A percentile compares a stretch with the other conserved stretches of the same genome.
phyloP scores from a whole-genome alignment of 2,888 invertebrate genomes.

The Cremastinae sp. region DNA sequence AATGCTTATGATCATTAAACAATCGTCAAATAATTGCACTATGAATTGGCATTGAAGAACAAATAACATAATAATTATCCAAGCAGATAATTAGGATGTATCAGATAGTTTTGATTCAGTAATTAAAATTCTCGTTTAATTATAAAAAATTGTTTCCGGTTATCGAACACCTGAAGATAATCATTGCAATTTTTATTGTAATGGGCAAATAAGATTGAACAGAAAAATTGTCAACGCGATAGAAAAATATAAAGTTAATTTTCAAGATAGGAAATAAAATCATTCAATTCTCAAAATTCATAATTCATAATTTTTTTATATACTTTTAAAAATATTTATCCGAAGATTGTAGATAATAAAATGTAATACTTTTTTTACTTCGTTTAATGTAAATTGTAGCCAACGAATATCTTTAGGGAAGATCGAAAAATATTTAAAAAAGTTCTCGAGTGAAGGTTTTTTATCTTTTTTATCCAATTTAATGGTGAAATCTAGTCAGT shows the following conservation, averaged over 20 bases:
- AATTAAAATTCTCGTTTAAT: slow-evolving; percentile 7
- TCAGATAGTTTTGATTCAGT: no score
- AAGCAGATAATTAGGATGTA: slow-evolving; percentile 38
- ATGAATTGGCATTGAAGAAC: slow-evolving; percentile 35
- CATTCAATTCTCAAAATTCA: background rate
- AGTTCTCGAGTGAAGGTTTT: no score
- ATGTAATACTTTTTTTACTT: no score
- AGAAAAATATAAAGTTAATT: background rate
- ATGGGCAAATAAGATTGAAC: slow-evolving; percentile 6
- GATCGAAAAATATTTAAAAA: no score
- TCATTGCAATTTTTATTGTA: slow-evolving; percentile 45
- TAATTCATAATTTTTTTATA: background rate
- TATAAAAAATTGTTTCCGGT: slow-evolving; percentile 31
- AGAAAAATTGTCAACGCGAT: slow-evolving; percentile 22
- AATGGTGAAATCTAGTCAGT: background rate
- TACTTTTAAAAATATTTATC: no score
- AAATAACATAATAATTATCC: slow-evolving; percentile 44
- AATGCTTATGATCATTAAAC: no score
- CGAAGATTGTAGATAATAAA: no score
- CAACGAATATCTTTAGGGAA: no score
- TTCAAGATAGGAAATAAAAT: background rate
- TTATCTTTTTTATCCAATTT: no score
- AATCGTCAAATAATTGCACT: slow-evolving; percentile 3
- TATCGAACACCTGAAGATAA: slow-evolving; percentile 50
- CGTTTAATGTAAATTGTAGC: no score